Evolutionary conservation across 2,797 vertebrate genomes (phyloP).

Genomic region (Pseudocheirus occidentalis): DNA sequence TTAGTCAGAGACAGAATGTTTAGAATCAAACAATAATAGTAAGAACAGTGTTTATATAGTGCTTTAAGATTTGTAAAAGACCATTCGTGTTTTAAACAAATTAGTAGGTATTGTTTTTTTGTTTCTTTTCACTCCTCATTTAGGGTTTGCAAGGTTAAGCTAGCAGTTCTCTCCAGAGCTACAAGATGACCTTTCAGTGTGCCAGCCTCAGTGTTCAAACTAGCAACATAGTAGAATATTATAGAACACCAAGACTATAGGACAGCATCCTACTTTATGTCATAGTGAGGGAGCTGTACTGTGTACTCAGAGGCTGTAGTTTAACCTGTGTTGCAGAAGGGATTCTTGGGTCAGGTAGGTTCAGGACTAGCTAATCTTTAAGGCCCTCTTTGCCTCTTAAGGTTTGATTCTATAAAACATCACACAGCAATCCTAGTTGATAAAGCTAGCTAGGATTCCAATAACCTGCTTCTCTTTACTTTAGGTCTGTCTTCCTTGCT

Average conservation of each 20-base stretch:
- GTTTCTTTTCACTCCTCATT: not conserved
- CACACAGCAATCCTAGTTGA: not conserved
- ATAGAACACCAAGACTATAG: not conserved
- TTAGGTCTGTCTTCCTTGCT: not conserved
- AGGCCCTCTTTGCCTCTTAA: not conserved
- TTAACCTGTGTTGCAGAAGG: not conserved
- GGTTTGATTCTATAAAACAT: not conserved
- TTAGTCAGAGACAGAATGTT: not conserved
- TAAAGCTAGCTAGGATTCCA: not conserved
- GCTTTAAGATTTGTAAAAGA: not conserved
- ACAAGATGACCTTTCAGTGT: no score
- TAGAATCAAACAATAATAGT: not conserved
- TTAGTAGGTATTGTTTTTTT: not conserved
- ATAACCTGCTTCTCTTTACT: not conserved
- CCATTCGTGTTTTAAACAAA: not conserved
- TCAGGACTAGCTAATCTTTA: not conserved
- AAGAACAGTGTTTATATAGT: not conserved
- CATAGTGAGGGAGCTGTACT: not conserved
- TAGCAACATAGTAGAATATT: not conserved
- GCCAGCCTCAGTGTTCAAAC: not conserved
- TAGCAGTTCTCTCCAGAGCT: no score
- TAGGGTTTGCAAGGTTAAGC: not conserved
- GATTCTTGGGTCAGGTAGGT: not conserved
- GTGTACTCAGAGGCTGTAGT: not conserved
- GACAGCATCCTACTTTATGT: not conserved